These are phyloP conservation scores for Podilymbus podiceps DNA, from an alignment of 2,113 vertebrate genomes.

Conservation along the genomic window DNA sequence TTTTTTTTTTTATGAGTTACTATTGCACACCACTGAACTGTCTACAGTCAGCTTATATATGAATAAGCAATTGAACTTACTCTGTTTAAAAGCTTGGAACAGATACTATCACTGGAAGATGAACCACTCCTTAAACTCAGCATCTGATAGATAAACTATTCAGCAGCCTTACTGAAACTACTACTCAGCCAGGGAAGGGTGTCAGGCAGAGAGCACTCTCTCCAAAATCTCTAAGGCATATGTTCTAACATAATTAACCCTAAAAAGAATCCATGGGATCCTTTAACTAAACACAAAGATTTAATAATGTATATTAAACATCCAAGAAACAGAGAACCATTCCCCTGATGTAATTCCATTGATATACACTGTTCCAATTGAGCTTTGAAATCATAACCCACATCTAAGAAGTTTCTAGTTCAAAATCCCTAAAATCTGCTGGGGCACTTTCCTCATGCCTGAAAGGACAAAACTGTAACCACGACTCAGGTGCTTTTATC, in stretches of 20 bases:
- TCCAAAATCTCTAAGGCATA: not conserved
- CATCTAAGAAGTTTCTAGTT: slow-evolving; percentile 49
- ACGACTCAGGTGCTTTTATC: slow-evolving; percentile 40
- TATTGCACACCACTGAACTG: not conserved
- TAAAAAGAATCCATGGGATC: not conserved
- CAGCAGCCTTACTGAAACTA: too few species aligned
- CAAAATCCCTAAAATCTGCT: slow-evolving; percentile 55
- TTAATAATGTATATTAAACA: slow-evolving; percentile 22
- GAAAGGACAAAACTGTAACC: slow-evolving; percentile 66
- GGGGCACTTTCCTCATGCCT: slow-evolving; percentile 23
- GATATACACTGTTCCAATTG: not conserved
- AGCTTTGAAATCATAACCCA: slow-evolving; percentile 64
- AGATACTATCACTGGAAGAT: not conserved
- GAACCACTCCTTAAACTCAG: not conserved
- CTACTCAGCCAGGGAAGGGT: not conserved
- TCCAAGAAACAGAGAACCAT: slow-evolving; percentile 16
- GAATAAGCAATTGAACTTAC: not conserved
- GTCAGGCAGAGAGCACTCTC: not conserved
- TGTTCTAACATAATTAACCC: not conserved
- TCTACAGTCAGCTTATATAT: not conserved
- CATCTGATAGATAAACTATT: not conserved
- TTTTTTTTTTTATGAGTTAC: not conserved
- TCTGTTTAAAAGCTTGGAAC: not conserved
- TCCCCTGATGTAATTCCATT: slow-evolving; percentile 47
- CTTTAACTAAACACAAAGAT: slow-evolving; percentile 8